These are phyloP conservation scores for Sapayoa aenigma DNA, from an alignment of 2,113 vertebrate species.

Conservation along the genomic window DNA sequence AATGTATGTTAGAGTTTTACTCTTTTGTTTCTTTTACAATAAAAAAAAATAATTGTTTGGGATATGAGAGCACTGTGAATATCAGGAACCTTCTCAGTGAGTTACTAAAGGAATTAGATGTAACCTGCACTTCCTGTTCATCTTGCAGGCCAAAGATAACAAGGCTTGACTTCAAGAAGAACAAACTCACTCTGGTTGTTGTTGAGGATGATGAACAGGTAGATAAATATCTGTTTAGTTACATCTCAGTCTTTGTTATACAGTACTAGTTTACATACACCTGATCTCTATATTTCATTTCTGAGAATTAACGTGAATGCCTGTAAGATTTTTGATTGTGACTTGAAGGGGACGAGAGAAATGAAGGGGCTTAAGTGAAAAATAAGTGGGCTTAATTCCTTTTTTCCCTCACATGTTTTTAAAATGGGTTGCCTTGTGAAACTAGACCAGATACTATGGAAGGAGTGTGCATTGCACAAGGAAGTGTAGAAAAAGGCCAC, in stretches of 20 bases:
- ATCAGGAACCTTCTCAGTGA: neutral
- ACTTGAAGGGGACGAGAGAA: neutral
- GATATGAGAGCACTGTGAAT: neutral
- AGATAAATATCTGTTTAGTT: constrained; percentile 6
- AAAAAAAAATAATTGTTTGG: neutral
- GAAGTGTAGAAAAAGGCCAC: neutral
- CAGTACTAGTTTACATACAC: neutral
- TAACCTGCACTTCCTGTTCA: constrained; percentile 5
- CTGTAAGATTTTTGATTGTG: neutral
- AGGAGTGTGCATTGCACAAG: neutral
- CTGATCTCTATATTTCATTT: neutral
- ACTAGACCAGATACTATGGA: neutral
- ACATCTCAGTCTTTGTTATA: neutral
- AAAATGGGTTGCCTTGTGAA: neutral
- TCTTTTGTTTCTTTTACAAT: neutral
- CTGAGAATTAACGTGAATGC: neutral
- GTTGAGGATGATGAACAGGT: constrained; percentile 99
- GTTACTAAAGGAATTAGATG: neutral
- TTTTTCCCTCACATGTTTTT: neutral
- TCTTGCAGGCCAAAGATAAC: constrained; percentile 94
- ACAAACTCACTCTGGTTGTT: constrained; percentile 93
- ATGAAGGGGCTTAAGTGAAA: neutral
- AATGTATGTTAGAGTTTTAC: neutral
- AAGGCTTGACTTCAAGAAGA: constrained; percentile 96
- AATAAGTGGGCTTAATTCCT: neutral